phyloP scores from a whole-genome alignment of 2,113 vertebrate genomes.

The Marmota monax region DNA sequence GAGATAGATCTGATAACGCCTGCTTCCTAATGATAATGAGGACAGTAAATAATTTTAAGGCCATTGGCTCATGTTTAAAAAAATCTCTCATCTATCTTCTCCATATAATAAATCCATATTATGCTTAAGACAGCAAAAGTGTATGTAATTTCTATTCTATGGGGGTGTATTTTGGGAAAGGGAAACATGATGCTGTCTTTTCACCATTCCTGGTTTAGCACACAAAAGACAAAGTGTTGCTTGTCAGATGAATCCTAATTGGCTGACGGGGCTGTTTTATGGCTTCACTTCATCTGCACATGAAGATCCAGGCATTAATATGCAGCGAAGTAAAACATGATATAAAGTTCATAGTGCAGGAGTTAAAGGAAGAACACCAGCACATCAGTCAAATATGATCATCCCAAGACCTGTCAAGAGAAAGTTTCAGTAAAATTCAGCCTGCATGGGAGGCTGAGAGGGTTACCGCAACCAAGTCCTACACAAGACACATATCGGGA shows the following conservation, averaged over 20 bases:
- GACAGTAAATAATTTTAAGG: slow-evolving; percentile 77
- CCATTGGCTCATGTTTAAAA: not conserved
- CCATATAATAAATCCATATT: slow-evolving; percentile 68
- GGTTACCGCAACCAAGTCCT: not conserved
- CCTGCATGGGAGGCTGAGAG: not conserved
- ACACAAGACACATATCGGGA: not conserved
- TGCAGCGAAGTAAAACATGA: slow-evolving; percentile 23
- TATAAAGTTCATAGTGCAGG: slow-evolving; percentile 31
- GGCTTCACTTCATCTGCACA: slow-evolving; percentile 26
- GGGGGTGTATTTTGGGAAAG: not conserved
- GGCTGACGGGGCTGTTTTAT: not conserved
- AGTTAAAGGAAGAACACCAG: slow-evolving; percentile 41
- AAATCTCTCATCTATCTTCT: not conserved
- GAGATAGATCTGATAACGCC: slow-evolving; percentile 45
- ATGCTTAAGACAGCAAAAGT: slow-evolving; percentile 60
- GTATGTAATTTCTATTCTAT: slow-evolving; percentile 50
- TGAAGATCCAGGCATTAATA: not conserved
- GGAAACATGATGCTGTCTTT: slow-evolving; percentile 54
- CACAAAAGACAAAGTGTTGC: slow-evolving; percentile 59
- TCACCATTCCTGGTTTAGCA: slow-evolving; percentile 48
- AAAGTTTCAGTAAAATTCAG: slow-evolving; percentile 39
- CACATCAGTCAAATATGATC: not conserved
- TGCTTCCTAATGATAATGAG: slow-evolving; percentile 75
- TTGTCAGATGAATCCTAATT: slow-evolving; percentile 67
- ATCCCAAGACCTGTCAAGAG: not conserved